Evolutionary conservation across 2,797 vertebrate species (phyloP).

Genomic region (Bradypodion pumilum): DNA sequence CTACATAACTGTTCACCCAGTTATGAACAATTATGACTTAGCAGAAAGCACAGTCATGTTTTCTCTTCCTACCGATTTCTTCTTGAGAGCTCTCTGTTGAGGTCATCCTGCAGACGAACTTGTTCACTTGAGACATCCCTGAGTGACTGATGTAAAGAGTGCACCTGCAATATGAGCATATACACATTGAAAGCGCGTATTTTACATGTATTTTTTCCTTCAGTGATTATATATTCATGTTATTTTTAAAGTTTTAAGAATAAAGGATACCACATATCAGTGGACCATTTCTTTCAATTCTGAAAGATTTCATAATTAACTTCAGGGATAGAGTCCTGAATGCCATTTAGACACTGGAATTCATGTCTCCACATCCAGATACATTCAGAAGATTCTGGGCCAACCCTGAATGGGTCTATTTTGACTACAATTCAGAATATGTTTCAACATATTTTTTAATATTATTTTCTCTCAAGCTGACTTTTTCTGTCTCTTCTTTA

Average conservation of each 20-base stretch:
- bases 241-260: not conserved
- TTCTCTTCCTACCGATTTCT: slow-evolving; percentile 85
- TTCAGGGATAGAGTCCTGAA: not conserved
- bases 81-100: slow-evolving; percentile 85
- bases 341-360: not conserved
- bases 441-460: not conserved
- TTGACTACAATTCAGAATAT: not conserved
- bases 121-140: slow-evolving; percentile 89
- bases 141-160: slow-evolving; percentile 87
- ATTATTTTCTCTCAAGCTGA: not conserved
- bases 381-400: not conserved
- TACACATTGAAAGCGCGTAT: not conserved
- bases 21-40: too few relatives aligned
- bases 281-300: not conserved
- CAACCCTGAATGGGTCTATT: not conserved
- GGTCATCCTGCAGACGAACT: slow-evolving; percentile 84
- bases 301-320: not conserved
- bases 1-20: slow-evolving; percentile 18
- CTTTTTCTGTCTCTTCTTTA: not conserved
- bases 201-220: slow-evolving; percentile 12
- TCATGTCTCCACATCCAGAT: too few relatives aligned
- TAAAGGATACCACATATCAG: not conserved
- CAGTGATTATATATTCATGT: not conserved
- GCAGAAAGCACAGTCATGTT: not conserved
- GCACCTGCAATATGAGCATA: slow-evolving; percentile 77